Evolutionary conservation across 35 echinoderm and acorn worm species (phyloP), one percentile per base, ranked within the genome.

Genomic region (Chiridota heheva): DNA sequence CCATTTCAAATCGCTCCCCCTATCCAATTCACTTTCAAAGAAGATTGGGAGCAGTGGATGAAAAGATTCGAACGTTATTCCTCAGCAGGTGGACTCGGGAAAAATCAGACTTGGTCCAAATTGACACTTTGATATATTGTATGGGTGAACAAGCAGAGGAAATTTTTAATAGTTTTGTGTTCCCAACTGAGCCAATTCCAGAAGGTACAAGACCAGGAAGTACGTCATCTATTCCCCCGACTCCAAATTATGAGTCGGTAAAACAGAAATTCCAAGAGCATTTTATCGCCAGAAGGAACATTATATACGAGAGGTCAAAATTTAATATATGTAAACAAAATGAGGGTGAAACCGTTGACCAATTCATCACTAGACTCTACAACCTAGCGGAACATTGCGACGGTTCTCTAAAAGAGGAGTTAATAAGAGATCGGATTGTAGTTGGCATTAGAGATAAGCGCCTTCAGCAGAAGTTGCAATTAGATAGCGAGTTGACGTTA

Each of bases 1-100:
- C 48, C 10, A 22, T 53, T 53, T 53, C 48, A 53, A 53, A 53
- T 53, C 10, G 22, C 10, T 22, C 48, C 48, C 10, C 48, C 48
- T 13, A 22, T 10, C 10, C 10, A 10, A 53, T 53, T 53, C 48
- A 13, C 48, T 13, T 53, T 53, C 22, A 10, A 22, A 58, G 73
- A 77, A 39, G 20, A 77, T n/a, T 77, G 73, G 73, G 73, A 77
- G 47, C 24, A 77, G 31, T 77, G 73, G 49, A 58, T 77, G 1
- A 47, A 32, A 48, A 22, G 70, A 32, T 77, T 77, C 40, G 73
- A 77, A 5, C 3, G 3, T 58, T 77, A 58, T 59, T n/a, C 43
- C 7, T 75, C 71, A 8, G 71, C 71, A 5, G 56, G 71, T 75
- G 71, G 71, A 15, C 71, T 75, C 36, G 38, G 7, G 69, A 28